Evolutionary conservation across 2,888 invertebrate genomes (phyloP).

Genomic region (Macrophya annulata): DNA sequence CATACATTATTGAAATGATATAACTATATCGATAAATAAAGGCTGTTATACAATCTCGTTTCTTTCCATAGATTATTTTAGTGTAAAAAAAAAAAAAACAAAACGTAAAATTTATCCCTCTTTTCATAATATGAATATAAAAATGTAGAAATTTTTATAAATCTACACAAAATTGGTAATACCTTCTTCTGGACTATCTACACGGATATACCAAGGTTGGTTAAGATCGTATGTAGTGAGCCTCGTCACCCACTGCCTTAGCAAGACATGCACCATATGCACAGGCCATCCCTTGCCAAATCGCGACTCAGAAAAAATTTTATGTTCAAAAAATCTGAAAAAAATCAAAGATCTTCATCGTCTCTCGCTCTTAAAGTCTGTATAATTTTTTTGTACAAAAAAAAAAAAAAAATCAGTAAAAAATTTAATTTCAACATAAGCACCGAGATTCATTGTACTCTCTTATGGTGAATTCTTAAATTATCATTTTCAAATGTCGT

Average conservation of each 20-base stretch:
- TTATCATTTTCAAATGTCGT: conserved; percentile 9
- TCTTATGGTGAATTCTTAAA: conserved; percentile 22
- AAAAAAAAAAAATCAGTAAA: not conserved
- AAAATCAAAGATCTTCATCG: not conserved
- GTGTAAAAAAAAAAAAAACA: not conserved
- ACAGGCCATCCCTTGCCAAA: not conserved
- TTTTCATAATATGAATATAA: not conserved
- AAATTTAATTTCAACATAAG: not conserved
- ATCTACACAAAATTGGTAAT: not conserved
- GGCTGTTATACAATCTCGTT: conserved; percentile 74
- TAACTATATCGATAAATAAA: conserved; percentile 70
- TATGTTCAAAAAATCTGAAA: not conserved
- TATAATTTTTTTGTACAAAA: not conserved
- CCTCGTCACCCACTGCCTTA: not conserved
- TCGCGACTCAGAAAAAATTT: not conserved
- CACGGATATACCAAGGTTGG: not conserved
- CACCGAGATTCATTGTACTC: not conserved
- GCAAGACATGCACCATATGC: not conserved
- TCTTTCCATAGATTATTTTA: not conserved
- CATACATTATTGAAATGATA: conserved; percentile 57
- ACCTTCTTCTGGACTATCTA: not conserved
- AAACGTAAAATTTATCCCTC: not conserved
- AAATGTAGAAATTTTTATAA: not conserved
- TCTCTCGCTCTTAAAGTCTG: not conserved
- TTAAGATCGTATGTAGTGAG: not conserved